Conservation (phyloP, 2,113 vertebrate genomes). For the Herpetotheres cachinnans region DNA sequence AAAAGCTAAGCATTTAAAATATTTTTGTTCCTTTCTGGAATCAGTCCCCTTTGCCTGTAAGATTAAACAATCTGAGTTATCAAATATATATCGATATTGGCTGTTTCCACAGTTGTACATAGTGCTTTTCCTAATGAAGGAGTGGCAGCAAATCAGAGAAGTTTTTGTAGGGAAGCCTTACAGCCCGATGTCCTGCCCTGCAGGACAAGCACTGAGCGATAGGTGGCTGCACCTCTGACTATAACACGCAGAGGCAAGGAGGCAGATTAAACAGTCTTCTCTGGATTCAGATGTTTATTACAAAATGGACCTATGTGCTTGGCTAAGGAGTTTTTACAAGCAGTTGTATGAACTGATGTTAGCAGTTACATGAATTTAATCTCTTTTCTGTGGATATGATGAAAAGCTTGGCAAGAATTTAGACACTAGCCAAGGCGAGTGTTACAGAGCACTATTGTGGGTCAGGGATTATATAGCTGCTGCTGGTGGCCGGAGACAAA, state of each 20-base stretch:
- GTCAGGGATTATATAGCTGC: not conserved
- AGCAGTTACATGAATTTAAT: not conserved
- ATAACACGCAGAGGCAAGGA: not conserved
- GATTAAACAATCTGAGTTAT: not conserved
- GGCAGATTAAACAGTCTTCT: not conserved
- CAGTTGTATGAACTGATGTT: not conserved
- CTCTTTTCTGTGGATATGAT: not conserved
- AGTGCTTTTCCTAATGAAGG: not conserved
- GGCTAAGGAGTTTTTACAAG: not conserved
- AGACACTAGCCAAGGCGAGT: not conserved
- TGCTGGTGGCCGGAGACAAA: conserved; percentile 35
- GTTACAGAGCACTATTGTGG: not conserved
- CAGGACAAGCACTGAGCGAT: not conserved
- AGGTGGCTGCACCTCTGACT: not conserved
- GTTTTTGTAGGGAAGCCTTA: not conserved
- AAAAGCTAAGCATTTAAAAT: not conserved
- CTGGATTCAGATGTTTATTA: not conserved
- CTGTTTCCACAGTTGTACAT: not conserved
- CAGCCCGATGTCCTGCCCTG: not conserved
- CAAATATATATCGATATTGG: not conserved
- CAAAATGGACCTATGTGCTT: accelerated
- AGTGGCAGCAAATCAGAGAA: not conserved
- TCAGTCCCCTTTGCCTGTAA: not conserved
- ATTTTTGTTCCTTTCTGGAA: not conserved
- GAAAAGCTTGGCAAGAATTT: not conserved